Base-by-base conservation (phyloP, 2,888 invertebrate genomes). In the Chrysolina haemoptera region DNA sequence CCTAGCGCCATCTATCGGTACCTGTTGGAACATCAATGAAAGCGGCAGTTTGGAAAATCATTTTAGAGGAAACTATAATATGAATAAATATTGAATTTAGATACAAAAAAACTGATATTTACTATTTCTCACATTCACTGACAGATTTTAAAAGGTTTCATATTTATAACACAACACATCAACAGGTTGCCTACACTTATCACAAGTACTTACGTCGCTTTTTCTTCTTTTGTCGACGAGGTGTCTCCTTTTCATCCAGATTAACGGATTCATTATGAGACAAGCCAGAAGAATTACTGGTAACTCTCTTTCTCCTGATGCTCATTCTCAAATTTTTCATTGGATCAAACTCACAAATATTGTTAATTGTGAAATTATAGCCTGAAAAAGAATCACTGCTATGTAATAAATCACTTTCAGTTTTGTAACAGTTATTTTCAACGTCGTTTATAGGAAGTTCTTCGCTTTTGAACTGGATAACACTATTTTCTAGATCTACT, bases 271-370 rank as follows among this genome's bases (percentile, higher is more conserved):
- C 88, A 78, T 85, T 87, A 75, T 86, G 87, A 27, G 87, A 87
- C 62, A 88, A 76, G 14, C 84, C 83, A 4, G 88, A 88, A n/a
- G 88, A 88, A 78, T 85, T 86, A 75, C 87, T 88, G 76, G 85
- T 86, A 72, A 88, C 79, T 68, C 88, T 77, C 79, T 88, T 88
- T 73, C 88, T 80, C 66, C 87, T 81, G 70, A 87, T 88, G 73
- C 86, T 88, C 86, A 88, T 88, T 79, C 84, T 87, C 74, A 88
- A 81, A 81, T 86, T 87, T 80, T 85, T 86, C 85, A 87, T 85
- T 22, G 87, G 83, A 79, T 87, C 86, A 73, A 84, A 83, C 67
- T 85, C 84, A 81, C 83, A 82, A 65, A 81, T 81, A 75, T 80
- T 80, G 68, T 83, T 78, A 12, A 84, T 77, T 12, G 82, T 78